Evolutionary conservation across 2,113 vertebrate species (phyloP).

Genomic region (Neotoma lepida): DNA sequence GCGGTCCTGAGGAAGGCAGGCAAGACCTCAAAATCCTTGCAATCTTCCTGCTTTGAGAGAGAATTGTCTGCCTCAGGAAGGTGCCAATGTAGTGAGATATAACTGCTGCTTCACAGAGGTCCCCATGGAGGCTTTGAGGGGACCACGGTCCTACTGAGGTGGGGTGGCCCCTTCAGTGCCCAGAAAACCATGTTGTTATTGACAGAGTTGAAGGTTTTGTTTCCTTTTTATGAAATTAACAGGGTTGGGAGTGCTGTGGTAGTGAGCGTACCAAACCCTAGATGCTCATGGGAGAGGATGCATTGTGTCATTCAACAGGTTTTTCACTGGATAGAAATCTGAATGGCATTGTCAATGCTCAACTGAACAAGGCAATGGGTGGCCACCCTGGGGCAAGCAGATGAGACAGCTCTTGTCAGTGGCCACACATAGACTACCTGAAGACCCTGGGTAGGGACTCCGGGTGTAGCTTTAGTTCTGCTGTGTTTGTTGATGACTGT

Average conservation of each 20-base stretch:
- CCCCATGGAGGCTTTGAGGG: background rate
- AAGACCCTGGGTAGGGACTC: background rate
- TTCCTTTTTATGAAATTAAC: background rate
- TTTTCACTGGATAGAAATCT: background rate
- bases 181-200: background rate
- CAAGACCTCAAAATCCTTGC: background rate
- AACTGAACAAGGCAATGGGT: background rate
- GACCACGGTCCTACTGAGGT: fast-evolving
- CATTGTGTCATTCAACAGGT: fast-evolving
- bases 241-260: too few relatives aligned
- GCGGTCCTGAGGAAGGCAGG: background rate
- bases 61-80: background rate
- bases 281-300: background rate
- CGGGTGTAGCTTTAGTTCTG: fast-evolving
- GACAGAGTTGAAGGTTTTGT: background rate
- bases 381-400: background rate
- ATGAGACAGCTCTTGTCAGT: background rate
- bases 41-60: background rate
- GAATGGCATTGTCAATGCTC: fast-evolving
- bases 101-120: too few relatives aligned
- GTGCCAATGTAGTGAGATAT: fast-evolving
- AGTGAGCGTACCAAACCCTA: fast-evolving
- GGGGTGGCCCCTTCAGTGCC: fast-evolving
- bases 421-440: fast-evolving
- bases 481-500: background rate